A percentile compares a stretch with the other conserved stretches of the same genome.
phyloP scores from a whole-genome alignment of 2,888 invertebrate species.

The Stenchaetothrips biformis region DNA sequence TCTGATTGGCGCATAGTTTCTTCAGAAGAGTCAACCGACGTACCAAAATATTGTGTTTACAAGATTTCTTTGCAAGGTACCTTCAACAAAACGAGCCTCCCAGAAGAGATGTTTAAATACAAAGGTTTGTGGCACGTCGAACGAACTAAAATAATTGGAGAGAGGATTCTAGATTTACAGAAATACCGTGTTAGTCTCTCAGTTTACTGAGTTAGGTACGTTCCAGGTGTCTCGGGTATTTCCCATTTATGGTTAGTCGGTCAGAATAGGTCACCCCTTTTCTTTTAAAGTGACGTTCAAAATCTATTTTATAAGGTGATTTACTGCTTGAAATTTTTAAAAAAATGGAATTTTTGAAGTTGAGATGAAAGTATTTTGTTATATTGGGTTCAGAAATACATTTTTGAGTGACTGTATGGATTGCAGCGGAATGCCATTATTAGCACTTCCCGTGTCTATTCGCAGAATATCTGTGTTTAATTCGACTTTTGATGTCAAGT shows the following conservation, averaged over 20 bases:
- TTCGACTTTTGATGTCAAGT: background rate
- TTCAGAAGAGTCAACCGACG: background rate
- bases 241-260: background rate
- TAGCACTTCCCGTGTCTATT: background rate
- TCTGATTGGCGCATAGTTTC: conserved; percentile 37
- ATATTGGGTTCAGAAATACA: too few relatives aligned
- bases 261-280: background rate
- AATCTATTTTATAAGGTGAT: too few relatives aligned
- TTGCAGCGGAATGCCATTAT: too few relatives aligned
- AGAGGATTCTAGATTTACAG: too few relatives aligned
- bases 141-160: too few relatives aligned
- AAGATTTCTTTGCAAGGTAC: background rate
- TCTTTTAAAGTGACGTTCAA: too few relatives aligned
- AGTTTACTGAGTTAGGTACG: background rate
- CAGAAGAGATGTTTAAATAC: too few relatives aligned
- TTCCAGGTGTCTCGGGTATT: background rate
- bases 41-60: conserved; percentile 10
- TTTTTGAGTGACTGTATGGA: background rate
- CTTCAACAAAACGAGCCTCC: too few relatives aligned
- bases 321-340: too few relatives aligned
- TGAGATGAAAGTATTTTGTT: too few relatives aligned
- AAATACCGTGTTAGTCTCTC: background rate
- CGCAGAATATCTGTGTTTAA: background rate
- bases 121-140: too few relatives aligned
- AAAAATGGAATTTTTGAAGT: too few relatives aligned